A percentile compares a stretch with the other conserved stretches of the same genome.
Evolutionary conservation across 1,140 invertebrate genomes (phyloP).

Genomic region (Eubasilissa regina): DNA sequence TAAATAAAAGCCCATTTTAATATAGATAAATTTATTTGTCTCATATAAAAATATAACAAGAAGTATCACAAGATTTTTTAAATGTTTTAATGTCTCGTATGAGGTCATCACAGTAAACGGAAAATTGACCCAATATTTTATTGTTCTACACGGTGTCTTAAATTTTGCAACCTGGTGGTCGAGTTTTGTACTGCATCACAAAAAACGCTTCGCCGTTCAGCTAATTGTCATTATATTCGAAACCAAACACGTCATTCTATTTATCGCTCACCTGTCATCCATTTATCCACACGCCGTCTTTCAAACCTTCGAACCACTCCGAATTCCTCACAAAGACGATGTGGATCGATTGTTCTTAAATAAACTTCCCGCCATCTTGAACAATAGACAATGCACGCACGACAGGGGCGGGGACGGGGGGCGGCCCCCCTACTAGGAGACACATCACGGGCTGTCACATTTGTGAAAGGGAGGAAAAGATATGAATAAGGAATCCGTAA

Average conservation of each 20-base stretch:
- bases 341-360: constrained; percentile 37
- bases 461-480: constrained; percentile 52
- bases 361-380: constrained; percentile 30
- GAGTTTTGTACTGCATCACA: neutral
- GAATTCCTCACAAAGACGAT: constrained; percentile 9
- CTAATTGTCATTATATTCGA: constrained; percentile 26
- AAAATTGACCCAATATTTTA: too few relatives aligned
- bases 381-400: constrained; percentile 30
- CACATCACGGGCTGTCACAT: constrained; percentile 54
- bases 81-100: too few relatives aligned
- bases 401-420: constrained; percentile 1
- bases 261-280: constrained; percentile 26
- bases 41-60: too few relatives aligned
- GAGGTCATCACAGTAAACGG: too few relatives aligned
- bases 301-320: neutral
- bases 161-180: constrained; percentile 7
- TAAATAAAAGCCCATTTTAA: too few relatives aligned
- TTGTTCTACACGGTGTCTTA: too few relatives aligned
- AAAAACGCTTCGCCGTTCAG: constrained; percentile 5
- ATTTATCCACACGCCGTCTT: neutral
- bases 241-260: constrained; percentile 20
- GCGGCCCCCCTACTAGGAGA: constrained; percentile 12
- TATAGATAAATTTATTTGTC: too few relatives aligned
- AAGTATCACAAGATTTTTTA: too few relatives aligned
- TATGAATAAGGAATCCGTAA: constrained; percentile 58